These are phyloP conservation scores for Albula goreensis DNA, from an alignment of 2,113 vertebrate genomes.

Conservation along the genomic window DNA sequence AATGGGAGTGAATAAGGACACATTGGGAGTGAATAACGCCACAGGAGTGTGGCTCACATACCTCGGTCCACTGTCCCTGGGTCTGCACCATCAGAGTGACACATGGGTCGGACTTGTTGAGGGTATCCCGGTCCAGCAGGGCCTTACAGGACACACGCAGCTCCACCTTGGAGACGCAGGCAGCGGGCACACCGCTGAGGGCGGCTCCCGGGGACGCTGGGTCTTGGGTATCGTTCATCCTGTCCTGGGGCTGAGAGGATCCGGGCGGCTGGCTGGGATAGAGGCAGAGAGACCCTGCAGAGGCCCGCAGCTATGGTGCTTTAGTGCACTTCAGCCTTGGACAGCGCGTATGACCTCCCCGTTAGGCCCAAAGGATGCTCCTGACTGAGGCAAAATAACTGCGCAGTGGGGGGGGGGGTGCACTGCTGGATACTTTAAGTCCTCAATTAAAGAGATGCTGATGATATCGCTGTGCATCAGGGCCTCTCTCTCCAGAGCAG, in stretches of 20 bases:
- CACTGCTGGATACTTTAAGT: not conserved
- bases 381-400: not conserved
- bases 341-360: not conserved
- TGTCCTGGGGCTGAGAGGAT: conserved; percentile 37
- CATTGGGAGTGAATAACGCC: not conserved
- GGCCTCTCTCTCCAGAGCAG: not conserved
- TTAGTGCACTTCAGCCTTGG: not conserved
- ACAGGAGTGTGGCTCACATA: conserved; percentile 51
- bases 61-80: conserved; percentile 92
- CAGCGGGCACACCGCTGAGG: conserved; percentile 72
- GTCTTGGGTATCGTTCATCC: conserved; percentile 77
- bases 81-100: conserved; percentile 86
- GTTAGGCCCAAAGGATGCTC: not conserved
- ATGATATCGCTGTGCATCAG: not conserved
- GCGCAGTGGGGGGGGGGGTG: not conserved
- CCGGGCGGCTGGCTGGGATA: not conserved
- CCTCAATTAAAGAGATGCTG: not conserved
- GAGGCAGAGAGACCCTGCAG: not conserved
- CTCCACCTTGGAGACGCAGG: conserved; percentile 89
- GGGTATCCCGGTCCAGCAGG: conserved; percentile 91
- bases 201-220: conserved; percentile 73
- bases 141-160: conserved; percentile 89
- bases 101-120: conserved; percentile 93
- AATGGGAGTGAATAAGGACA: not conserved
- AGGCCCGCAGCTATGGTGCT: not conserved